These are phyloP conservation scores for Dryobota labecula DNA, from an alignment of 2,888 invertebrate genomes.

Conservation along the genomic window DNA sequence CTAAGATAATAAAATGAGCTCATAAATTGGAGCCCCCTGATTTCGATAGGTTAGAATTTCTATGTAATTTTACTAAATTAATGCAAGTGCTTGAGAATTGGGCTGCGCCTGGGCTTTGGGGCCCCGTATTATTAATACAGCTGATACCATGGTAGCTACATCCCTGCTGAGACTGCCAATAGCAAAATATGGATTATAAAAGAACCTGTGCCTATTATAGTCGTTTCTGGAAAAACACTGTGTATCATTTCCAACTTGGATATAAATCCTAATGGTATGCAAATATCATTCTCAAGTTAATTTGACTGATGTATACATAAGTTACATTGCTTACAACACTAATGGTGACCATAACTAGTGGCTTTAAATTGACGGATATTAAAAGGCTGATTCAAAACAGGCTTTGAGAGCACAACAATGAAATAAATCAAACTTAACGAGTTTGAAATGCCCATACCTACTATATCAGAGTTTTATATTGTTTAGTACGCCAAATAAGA, in stretches of 20 bases:
- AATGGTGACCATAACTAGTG: background rate
- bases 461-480: background rate
- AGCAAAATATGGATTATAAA: background rate
- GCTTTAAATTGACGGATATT: background rate
- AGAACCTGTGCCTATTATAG: background rate
- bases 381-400: background rate
- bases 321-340: background rate
- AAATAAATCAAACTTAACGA: background rate
- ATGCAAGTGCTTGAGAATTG: no score
- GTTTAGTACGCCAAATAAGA: background rate
- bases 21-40: no score
- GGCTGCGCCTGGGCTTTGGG: no score
- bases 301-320: background rate
- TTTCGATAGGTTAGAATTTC: no score
- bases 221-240: background rate
- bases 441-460: slow-evolving; percentile 1
- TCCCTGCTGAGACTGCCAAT: no score
- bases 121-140: no score
- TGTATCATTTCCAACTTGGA: background rate
- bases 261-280: background rate
- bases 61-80: no score
- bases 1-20: no score
- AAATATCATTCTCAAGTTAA: background rate
- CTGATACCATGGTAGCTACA: no score
- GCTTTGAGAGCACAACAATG: background rate